Percentiles rank a stretch among this genome's conserved stretches.
Conservation (phyloP, 2,888 invertebrate species). For the Aquatica leii region DNA sequence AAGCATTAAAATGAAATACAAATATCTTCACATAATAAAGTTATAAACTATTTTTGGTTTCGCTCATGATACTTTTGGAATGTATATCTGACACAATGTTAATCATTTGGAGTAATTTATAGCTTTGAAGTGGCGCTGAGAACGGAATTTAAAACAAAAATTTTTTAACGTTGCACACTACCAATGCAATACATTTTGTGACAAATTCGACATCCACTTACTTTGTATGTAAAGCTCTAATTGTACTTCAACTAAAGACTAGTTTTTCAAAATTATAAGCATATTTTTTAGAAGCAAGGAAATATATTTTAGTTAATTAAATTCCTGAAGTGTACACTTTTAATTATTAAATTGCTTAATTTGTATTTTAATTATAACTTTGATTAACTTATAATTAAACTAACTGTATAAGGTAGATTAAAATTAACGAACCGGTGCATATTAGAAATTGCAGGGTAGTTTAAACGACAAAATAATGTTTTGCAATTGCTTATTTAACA, state of each 20-base stretch:
- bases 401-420: background rate
- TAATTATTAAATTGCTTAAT: conserved; percentile 3
- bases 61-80: background rate
- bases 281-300: too few relatives aligned
- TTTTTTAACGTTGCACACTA: background rate
- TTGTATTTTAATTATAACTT: background rate
- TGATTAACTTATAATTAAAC: conserved; percentile 7
- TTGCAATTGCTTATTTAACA: too few relatives aligned
- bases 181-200: background rate
- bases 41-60: background rate
- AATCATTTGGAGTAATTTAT: background rate
- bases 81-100: background rate
- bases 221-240: too few relatives aligned
- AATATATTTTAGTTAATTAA: background rate
- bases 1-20: background rate
- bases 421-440: background rate
- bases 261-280: background rate
- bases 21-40: background rate
- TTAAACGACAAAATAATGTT: too few relatives aligned
- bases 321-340: background rate
- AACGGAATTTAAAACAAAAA: background rate
- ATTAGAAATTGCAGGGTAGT: too few relatives aligned
- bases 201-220: background rate
- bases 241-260: background rate
- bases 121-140: background rate